phyloP scores from a whole-genome alignment of 1,140 invertebrate species.

The Euglossa dilemma region DNA sequence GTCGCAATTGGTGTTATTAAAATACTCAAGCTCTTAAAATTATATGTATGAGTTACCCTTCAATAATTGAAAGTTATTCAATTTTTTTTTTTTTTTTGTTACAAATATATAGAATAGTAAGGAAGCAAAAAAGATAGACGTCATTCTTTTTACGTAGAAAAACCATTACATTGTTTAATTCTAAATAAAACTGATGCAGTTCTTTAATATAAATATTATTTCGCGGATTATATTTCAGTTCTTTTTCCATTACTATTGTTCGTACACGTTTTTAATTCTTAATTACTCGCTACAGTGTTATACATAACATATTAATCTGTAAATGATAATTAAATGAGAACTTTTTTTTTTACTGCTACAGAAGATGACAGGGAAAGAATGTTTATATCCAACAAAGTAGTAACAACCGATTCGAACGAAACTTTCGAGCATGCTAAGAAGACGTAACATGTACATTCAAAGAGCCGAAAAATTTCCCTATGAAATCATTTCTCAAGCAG shows the following conservation, averaged over 20 bases:
- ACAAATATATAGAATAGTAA: not conserved
- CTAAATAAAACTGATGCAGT: slow-evolving; percentile 27
- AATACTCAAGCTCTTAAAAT: not conserved
- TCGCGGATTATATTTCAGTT: slow-evolving; percentile 15
- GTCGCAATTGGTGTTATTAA: not conserved
- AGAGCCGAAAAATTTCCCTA: not conserved
- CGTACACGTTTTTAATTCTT: not conserved
- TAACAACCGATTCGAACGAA: slow-evolving; percentile 1
- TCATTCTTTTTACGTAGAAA: not conserved
- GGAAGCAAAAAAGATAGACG: not conserved
- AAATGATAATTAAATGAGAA: not conserved
- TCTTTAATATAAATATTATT: slow-evolving; percentile 26
- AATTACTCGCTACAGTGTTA: not conserved
- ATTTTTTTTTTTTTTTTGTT: not conserved
- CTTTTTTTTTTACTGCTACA: not conserved
- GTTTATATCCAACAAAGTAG: not conserved
- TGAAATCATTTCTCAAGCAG: not conserved
- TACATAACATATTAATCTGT: not conserved
- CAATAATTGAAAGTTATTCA: too few species aligned
- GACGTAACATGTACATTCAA: not conserved
- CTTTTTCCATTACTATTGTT: not conserved
- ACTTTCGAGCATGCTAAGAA: not conserved
- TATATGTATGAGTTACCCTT: not conserved
- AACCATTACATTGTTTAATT: slow-evolving; percentile 32
- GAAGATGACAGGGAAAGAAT: not conserved